Base-by-base conservation (phyloP, 2,113 vertebrate genomes). In the Vimba vimba region DNA sequence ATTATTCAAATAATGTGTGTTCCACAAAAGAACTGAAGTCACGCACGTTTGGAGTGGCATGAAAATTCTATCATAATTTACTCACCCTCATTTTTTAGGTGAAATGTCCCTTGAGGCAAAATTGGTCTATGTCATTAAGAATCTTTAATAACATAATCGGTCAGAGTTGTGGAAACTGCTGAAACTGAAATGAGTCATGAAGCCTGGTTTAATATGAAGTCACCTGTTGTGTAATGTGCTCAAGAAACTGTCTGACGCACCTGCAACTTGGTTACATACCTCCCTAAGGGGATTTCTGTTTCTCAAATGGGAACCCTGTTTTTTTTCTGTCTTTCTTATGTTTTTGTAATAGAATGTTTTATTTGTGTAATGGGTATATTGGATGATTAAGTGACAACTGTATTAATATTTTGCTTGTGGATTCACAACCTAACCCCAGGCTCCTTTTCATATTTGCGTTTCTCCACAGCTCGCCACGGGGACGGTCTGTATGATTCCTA, bases 401-500 rank as follows among this genome's bases (percentile, higher is more conserved):
- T 60, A 47, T 79, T 79, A n/a, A 79, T 77, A 62, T 60, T n/a
- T 39, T 60, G 19, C 52, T 15, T 30, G 23, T 75, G 4, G 6
- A 75, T 75, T 27, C 43, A 50, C 43, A 27, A n/a, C 2, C 74
- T 50, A 52, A 76, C 19, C n/a, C 25, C 23, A 19, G n/a, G 10
- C 9, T 36, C 6, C 36, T 69, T 69, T 84, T 77, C 50, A 85
- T 79, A 33, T 59, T 30, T 83, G 82, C 75, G 21, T 88, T 68
- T 80, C 66, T 7, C 36, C 93, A 64, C 92, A 96, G 95, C 90
- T 86, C 97, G 97, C 89, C 96, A 97, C 85, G 97, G 94, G n/a
- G 97, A 99, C 88, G 96, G 96, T 88, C 94, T 99, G 0, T 99
- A 97, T 77, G 97, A 99, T 91, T 97, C 97, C 23, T 98, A 98